These are phyloP conservation scores for Oegoconia quadripuncta DNA, from an alignment of 2,888 invertebrate genomes.

Conservation along the genomic window DNA sequence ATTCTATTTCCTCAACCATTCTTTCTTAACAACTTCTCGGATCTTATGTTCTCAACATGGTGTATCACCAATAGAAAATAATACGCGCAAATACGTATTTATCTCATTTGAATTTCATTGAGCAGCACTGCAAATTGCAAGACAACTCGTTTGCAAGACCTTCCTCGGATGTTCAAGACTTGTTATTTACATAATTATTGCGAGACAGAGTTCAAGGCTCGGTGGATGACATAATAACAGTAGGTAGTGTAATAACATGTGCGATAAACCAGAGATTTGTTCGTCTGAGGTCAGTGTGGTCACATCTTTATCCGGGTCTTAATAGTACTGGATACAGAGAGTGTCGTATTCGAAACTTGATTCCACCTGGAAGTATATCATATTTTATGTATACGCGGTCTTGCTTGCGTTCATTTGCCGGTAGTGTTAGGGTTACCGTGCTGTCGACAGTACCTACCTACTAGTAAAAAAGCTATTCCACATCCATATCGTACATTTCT, in stretches of 20 bases:
- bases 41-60: no score
- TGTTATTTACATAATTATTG: slow-evolving; percentile 19
- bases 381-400: no score
- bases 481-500: no score
- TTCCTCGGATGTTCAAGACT: slow-evolving; percentile 10
- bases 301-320: slow-evolving; percentile 3
- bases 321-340: no score
- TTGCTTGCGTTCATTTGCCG: no score
- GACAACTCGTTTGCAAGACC: slow-evolving; percentile 8
- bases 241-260: not conserved
- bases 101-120: slow-evolving; percentile 13
- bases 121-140: slow-evolving; percentile 10
- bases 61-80: not conserved
- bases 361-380: no score
- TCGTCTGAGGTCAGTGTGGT: slow-evolving; percentile 18
- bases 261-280: slow-evolving; percentile 2
- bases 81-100: not conserved
- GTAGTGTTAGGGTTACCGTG: no score
- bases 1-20: no score
- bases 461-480: no score
- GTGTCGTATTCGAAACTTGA: no score
- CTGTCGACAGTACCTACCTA: no score
- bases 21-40: no score
- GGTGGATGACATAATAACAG: slow-evolving; percentile 27
- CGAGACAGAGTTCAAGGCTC: slow-evolving; percentile 31